Percentiles rank a stretch among this genome's conserved stretches.
Conservation (phyloP, 2,113 vertebrate species). For the Columba livia region DNA sequence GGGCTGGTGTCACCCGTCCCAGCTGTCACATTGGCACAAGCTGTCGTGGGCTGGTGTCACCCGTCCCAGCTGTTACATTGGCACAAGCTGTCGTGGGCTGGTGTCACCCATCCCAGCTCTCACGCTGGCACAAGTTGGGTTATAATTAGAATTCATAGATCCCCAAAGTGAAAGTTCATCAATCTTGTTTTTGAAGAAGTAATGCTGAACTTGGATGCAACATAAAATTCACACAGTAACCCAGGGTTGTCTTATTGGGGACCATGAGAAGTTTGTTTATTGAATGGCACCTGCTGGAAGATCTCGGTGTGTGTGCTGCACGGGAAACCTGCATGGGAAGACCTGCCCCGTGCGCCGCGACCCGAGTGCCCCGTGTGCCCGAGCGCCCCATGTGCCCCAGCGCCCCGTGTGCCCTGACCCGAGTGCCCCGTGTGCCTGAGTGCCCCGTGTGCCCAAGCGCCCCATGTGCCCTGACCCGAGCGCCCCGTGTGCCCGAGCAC, state of each 20-base stretch:
- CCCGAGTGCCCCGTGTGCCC: too few relatives aligned
- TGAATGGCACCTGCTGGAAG: constrained; percentile 27
- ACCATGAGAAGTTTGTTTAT: not conserved
- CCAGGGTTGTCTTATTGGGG: not conserved
- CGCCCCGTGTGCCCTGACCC: too few relatives aligned
- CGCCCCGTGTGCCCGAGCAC: too few relatives aligned
- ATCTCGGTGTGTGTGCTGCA: not conserved
- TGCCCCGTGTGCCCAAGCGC: too few relatives aligned
- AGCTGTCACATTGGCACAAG: too few relatives aligned
- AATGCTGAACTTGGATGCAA: not conserved
- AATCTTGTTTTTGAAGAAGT: not conserved
- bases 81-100: not conserved
- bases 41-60: not conserved
- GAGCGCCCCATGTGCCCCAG: too few relatives aligned
- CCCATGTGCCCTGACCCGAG: too few relatives aligned
- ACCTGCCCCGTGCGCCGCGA: accelerated
- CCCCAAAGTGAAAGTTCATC: not conserved
- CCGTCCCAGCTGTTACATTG: not conserved
- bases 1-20: too few relatives aligned
- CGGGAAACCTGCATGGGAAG: not conserved
- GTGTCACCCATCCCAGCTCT: not conserved
- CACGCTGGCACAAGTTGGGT: not conserved
- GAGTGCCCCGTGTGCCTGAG: too few relatives aligned
- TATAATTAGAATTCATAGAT: not conserved
- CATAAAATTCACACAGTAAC: not conserved